Evolutionary conservation across 64 coral and sea anemone species (phyloP).

Genomic region (Montipora capricornis): DNA sequence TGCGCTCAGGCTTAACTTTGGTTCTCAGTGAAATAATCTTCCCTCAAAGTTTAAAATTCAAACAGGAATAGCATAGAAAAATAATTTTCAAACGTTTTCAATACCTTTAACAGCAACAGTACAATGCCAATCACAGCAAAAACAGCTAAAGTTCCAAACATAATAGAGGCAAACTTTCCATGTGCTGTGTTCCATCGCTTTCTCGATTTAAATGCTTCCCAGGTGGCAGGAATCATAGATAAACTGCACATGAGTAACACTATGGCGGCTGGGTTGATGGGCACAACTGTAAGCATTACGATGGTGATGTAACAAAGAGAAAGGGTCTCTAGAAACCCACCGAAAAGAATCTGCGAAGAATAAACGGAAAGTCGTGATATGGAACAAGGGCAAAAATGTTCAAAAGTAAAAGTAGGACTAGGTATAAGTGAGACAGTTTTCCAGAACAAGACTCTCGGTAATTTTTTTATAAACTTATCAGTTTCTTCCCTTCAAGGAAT

Average conservation of each 20-base stretch:
- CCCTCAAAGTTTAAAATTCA: too few relatives aligned
- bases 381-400: background rate
- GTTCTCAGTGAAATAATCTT: too few relatives aligned
- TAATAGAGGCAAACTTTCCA: constrained; percentile 15
- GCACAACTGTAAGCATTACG: constrained; percentile 22
- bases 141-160: constrained; percentile 2
- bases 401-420: background rate
- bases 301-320: constrained; percentile 51
- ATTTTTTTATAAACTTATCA: too few relatives aligned
- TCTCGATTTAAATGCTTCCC: constrained; percentile 6
- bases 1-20: too few relatives aligned
- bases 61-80: too few relatives aligned
- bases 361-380: background rate
- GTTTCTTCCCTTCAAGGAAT: too few relatives aligned
- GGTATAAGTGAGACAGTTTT: too few relatives aligned
- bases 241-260: constrained; percentile 48
- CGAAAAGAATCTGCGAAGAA: constrained; percentile 47
- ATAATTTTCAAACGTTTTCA: too few relatives aligned
- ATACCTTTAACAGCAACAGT: background rate
- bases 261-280: background rate
- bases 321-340: constrained; percentile 32
- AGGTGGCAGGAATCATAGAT: constrained; percentile 13
- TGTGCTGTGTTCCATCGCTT: background rate
- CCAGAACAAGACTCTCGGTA: too few relatives aligned
- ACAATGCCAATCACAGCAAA: constrained; percentile 25